Conservation (phyloP, 2,113 vertebrate genomes). For the Cacatua alba region DNA sequence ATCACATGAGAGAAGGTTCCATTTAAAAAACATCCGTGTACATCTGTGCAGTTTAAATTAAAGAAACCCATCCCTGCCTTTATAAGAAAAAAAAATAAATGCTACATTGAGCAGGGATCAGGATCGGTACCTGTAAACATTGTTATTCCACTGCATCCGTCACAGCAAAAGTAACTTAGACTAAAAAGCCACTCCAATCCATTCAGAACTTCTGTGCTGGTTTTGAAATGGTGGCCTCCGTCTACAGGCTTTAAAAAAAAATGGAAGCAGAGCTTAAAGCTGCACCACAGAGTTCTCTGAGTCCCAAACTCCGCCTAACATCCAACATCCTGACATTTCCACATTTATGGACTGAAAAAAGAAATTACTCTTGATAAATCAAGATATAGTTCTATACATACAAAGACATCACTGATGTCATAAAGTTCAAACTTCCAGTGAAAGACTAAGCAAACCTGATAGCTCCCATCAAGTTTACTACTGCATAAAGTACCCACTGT, state of each 20-base stretch:
- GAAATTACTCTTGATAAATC: conserved; percentile 99
- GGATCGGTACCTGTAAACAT: conserved; percentile 90
- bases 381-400: conserved; percentile 99
- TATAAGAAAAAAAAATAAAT: conserved; percentile 68
- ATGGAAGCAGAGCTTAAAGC: conserved; percentile 85
- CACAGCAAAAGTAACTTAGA: conserved; percentile 75
- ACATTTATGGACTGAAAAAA: conserved; percentile 90
- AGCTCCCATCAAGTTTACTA: conserved; percentile 75
- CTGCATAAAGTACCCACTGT: conserved; percentile 63
- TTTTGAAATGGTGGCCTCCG: conserved; percentile 79
- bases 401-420: conserved; percentile 99
- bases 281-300: conserved; percentile 85
- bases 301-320: conserved; percentile 81
- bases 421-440: conserved; percentile 95
- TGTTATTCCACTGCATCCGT: conserved; percentile 78
- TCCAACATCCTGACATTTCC: conserved; percentile 79
- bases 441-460: conserved; percentile 91
- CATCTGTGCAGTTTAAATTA: conserved; percentile 82
- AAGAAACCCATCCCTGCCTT: conserved; percentile 79
- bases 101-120: conserved; percentile 85
- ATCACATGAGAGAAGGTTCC: conserved; percentile 77
- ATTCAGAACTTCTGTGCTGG: conserved; percentile 84
- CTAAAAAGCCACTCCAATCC: conserved; percentile 79
- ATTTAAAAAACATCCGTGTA: conserved; percentile 75
- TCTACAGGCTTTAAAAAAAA: conserved; percentile 77